Percentiles rank a stretch among this genome's conserved stretches.
phyloP scores from a whole-genome alignment of 1,140 invertebrate species.

The Solenopsis fugax region DNA sequence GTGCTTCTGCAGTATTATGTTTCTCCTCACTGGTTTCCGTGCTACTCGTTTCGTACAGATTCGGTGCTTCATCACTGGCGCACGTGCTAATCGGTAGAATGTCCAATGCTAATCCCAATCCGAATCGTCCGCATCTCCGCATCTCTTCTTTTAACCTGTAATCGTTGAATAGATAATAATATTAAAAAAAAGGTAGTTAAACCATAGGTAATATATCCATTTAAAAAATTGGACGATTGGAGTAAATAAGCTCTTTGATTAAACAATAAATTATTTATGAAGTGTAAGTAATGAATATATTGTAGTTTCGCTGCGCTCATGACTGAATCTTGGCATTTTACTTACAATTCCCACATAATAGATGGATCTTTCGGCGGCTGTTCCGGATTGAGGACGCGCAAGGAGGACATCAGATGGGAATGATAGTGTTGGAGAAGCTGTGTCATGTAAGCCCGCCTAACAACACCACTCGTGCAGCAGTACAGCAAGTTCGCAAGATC shows the following conservation, averaged over 20 bases:
- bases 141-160: constrained; percentile 89
- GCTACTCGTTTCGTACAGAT: constrained; percentile 87
- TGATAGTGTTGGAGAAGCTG: constrained; percentile 88
- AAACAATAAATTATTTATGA: constrained; percentile 7
- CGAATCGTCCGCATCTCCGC: constrained; percentile 89
- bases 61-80: constrained; percentile 90
- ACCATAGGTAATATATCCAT: background rate
- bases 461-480: constrained; percentile 88
- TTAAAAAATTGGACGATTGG: background rate
- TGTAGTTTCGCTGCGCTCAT: background rate
- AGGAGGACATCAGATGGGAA: constrained; percentile 87
- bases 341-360: constrained; percentile 87
- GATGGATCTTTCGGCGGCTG: constrained; percentile 85
- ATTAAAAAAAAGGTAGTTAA: constrained; percentile 7
- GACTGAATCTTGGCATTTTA: constrained; percentile 61
- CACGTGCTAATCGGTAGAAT: constrained; percentile 91
- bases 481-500: constrained; percentile 90
- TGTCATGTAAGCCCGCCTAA: constrained; percentile 88
- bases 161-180: constrained; percentile 42
- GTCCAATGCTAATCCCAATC: constrained; percentile 90
- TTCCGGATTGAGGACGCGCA: constrained; percentile 84
- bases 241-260: background rate
- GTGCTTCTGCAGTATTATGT: constrained; percentile 72
- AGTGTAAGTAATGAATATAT: constrained; percentile 7
- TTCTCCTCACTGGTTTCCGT: constrained; percentile 80